phyloP scores from a whole-genome alignment of 2,797 vertebrate genomes.

The Geotrypetes seraphini region DNA sequence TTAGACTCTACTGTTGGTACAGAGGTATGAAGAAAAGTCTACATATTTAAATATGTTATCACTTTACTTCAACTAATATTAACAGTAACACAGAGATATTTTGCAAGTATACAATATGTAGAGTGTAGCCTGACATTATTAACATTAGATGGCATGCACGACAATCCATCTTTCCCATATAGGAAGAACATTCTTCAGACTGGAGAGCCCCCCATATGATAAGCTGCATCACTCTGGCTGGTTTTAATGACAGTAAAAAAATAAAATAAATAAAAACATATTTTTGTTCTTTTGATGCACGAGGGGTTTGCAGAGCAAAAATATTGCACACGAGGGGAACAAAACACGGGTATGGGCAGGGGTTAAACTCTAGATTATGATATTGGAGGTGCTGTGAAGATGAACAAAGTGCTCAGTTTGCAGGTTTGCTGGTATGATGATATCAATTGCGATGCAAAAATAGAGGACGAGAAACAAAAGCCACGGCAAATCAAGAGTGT shows the following conservation, averaged over 20 bases:
- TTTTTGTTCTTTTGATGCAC: conserved; percentile 22
- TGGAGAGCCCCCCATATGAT: conserved; percentile 42
- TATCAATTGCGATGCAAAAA: conserved; percentile 16
- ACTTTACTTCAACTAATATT: conserved; percentile 78
- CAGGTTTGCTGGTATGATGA: conserved; percentile 56
- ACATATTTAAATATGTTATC: conserved; percentile 74
- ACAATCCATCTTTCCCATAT: conserved; percentile 46
- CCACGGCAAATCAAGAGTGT: background rate
- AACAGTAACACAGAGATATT: conserved; percentile 77
- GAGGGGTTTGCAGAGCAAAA: conserved; percentile 36
- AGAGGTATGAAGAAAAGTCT: conserved; percentile 64
- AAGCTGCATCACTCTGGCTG: conserved; percentile 23
- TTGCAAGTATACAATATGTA: conserved; percentile 74
- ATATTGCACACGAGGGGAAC: conserved; percentile 50
- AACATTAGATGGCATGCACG: conserved; percentile 73
- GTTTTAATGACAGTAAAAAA: conserved; percentile 2
- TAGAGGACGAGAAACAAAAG: background rate
- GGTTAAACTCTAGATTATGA: conserved; percentile 51
- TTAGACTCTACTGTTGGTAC: conserved; percentile 61
- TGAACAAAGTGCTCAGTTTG: conserved; percentile 54
- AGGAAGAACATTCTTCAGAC: conserved; percentile 49
- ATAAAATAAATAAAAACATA: conserved; percentile 3
- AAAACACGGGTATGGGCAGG: conserved; percentile 27
- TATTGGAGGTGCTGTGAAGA: conserved; percentile 44
- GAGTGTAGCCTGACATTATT: conserved; percentile 64